Evolutionary conservation across 1,140 invertebrate species (phyloP).

Genomic region (Megalonaias nervosa): DNA sequence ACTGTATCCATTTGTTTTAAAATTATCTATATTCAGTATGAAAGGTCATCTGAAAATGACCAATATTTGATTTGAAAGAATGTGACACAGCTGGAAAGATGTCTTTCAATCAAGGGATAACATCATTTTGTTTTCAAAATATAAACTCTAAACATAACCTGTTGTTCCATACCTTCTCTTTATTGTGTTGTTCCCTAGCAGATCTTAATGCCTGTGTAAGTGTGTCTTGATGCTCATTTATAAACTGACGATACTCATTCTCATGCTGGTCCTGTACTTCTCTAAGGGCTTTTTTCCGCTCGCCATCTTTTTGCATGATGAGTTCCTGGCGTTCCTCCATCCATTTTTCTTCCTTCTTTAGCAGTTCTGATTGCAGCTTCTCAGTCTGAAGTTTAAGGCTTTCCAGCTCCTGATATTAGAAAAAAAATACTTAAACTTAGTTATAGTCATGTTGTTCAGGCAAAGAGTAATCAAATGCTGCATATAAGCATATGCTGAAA

Average conservation of each 20-base stretch:
- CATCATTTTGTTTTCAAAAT: too few relatives aligned
- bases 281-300: constrained; percentile 14
- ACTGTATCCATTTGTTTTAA: too few relatives aligned
- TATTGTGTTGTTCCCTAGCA: constrained; percentile 30
- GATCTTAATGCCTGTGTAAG: constrained; percentile 22
- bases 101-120: too few relatives aligned
- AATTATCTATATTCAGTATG: too few relatives aligned
- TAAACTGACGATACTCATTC: constrained; percentile 29
- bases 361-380: constrained; percentile 5
- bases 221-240: constrained; percentile 29
- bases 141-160: too few relatives aligned
- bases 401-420: constrained; percentile 18
- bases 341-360: constrained; percentile 23
- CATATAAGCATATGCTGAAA: too few relatives aligned
- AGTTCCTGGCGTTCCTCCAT: constrained; percentile 23
- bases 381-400: constrained; percentile 15
- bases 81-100: too few relatives aligned
- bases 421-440: not conserved
- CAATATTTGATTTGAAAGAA: too few relatives aligned
- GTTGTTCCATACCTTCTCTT: constrained; percentile 16
- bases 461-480: too few relatives aligned
- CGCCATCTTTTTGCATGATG: constrained; percentile 24
- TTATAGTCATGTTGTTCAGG: too few relatives aligned
- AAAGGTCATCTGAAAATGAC: too few relatives aligned
- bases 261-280: constrained; percentile 17